Percentiles rank a stretch among this genome's conserved stretches.
These are phyloP conservation scores for Actenoides hombroni DNA, from an alignment of 2,113 vertebrate species.

Conservation along the genomic window DNA sequence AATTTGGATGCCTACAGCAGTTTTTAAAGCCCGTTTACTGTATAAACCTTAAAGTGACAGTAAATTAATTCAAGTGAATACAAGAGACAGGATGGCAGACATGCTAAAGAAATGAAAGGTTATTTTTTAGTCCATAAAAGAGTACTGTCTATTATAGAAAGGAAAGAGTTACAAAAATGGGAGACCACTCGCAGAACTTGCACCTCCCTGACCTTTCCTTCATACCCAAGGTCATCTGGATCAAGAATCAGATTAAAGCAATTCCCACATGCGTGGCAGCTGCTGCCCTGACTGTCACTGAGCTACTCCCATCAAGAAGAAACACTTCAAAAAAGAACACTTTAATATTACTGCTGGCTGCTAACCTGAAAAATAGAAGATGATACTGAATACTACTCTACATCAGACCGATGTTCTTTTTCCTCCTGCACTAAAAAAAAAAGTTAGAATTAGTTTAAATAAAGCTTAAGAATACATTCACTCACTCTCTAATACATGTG, in stretches of 20 bases:
- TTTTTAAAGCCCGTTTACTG: neutral
- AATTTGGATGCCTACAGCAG: neutral
- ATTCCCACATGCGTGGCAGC: neutral
- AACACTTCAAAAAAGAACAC: neutral
- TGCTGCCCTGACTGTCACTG: neutral
- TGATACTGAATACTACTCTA: neutral
- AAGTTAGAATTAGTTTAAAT: neutral
- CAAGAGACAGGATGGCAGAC: neutral
- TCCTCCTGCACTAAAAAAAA: neutral
- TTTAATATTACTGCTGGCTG: neutral
- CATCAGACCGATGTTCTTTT: neutral
- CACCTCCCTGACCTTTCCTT: neutral
- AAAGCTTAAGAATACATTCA: neutral
- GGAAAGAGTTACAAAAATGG: neutral
- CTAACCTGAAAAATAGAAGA: neutral
- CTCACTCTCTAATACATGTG: neutral
- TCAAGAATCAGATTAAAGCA: conserved; percentile 1
- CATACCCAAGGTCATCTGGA: conserved; percentile 13
- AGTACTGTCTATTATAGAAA: neutral
- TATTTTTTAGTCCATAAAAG: conserved; percentile 11
- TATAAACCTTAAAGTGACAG: neutral
- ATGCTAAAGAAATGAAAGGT: neutral
- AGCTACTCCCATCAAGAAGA: neutral
- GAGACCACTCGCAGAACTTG: neutral
- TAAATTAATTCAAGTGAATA: neutral